These are phyloP conservation scores for Drosophila lowei DNA, from an alignment of 1,140 invertebrate species.

Conservation along the genomic window DNA sequence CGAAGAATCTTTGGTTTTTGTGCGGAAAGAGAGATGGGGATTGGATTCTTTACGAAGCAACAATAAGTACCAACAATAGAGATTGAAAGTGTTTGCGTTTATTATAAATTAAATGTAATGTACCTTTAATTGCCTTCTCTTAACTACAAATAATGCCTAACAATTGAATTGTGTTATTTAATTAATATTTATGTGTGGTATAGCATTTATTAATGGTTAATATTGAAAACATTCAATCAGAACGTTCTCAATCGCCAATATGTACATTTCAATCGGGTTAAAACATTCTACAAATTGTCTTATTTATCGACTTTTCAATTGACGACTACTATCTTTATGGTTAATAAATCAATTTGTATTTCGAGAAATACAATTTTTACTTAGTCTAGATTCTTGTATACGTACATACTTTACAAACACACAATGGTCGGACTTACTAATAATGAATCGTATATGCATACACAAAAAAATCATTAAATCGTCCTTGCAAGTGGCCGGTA, in stretches of 20 bases:
- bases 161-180: conserved; percentile 75
- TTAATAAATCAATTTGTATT: conserved; percentile 52
- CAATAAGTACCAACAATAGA: too few species aligned
- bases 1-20: background rate
- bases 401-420: conserved; percentile 79
- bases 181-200: conserved; percentile 47
- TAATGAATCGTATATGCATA: conserved; percentile 41
- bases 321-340: conserved; percentile 61
- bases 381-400: conserved; percentile 66
- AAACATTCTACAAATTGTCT: conserved; percentile 68
- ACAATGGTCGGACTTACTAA: conserved; percentile 70
- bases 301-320: conserved; percentile 66
- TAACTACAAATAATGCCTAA: conserved; percentile 78
- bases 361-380: conserved; percentile 30
- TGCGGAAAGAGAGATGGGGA: too few species aligned
- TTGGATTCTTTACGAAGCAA: too few species aligned
- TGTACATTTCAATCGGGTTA: conserved; percentile 63
- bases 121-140: conserved; percentile 77
- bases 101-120: conserved; percentile 73
- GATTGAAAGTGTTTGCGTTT: conserved; percentile 65
- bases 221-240: conserved; percentile 48
- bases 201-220: conserved; percentile 44
- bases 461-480: conserved; percentile 51
- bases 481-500: conserved; percentile 11
- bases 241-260: conserved; percentile 70